These are phyloP conservation scores for Drosophila helvetica DNA, from an alignment of 2,888 invertebrate genomes.

Conservation along the genomic window DNA sequence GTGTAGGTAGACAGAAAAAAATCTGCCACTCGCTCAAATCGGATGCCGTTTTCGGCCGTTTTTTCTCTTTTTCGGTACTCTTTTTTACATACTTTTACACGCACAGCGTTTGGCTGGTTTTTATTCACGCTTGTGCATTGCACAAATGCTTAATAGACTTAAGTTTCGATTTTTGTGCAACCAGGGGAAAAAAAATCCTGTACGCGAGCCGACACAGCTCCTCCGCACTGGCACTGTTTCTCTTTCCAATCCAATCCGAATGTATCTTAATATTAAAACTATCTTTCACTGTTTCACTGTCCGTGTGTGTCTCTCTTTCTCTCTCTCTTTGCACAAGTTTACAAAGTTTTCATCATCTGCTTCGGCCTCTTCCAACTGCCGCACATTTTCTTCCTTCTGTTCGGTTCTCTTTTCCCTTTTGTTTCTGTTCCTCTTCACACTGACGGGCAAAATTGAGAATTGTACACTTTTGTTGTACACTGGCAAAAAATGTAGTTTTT, in stretches of 20 bases:
- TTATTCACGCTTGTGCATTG: slow-evolving; percentile 53
- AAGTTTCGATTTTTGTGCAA: slow-evolving; percentile 74
- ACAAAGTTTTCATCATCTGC: too few relatives aligned
- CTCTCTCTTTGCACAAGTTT: too few relatives aligned
- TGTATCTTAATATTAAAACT: slow-evolving; percentile 15
- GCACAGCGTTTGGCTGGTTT: slow-evolving; percentile 41
- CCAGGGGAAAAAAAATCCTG: slow-evolving; percentile 7
- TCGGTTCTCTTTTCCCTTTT: too few relatives aligned
- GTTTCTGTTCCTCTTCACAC: background rate
- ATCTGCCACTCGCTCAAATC: slow-evolving; percentile 73
- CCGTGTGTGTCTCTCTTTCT: background rate
- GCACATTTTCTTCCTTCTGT: too few relatives aligned
- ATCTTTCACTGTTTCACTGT: slow-evolving; percentile 9
- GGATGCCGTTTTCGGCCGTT: slow-evolving; percentile 31
- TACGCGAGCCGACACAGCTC: slow-evolving; percentile 11
- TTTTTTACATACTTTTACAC: slow-evolving; percentile 58
- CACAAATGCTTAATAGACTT: slow-evolving; percentile 63
- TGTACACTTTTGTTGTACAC: too few relatives aligned
- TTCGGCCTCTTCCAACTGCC: too few relatives aligned
- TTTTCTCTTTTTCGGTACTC: slow-evolving; percentile 36
- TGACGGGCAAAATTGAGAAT: too few relatives aligned
- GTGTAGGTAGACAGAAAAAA: slow-evolving; percentile 77
- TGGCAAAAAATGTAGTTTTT: too few relatives aligned
- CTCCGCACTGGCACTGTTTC: slow-evolving; percentile 8
- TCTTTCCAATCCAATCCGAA: slow-evolving; percentile 25